phyloP scores from a whole-genome alignment of 1,140 invertebrate species.

The Caenorhabditis brenneri region DNA sequence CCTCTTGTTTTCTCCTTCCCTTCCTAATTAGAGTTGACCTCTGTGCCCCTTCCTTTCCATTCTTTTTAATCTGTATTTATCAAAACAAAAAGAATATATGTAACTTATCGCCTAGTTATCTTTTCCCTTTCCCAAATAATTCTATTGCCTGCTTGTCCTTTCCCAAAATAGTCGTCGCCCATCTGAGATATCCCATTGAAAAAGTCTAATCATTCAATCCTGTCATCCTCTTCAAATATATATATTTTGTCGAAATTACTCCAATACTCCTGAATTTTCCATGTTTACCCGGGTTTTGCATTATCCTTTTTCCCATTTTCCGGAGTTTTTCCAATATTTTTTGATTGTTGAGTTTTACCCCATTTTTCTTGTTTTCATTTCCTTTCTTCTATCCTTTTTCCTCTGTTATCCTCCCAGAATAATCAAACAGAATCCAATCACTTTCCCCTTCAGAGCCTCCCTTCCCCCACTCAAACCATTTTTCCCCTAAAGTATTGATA shows the following conservation, averaged over 20 bases:
- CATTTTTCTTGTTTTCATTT: conserved; percentile 34
- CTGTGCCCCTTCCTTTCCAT: neutral
- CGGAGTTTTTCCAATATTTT: neutral
- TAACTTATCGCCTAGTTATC: neutral
- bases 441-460: neutral
- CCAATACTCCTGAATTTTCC: neutral
- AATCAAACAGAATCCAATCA: neutral
- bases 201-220: neutral
- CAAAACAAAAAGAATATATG: neutral
- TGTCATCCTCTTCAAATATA: neutral
- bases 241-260: neutral
- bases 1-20: neutral
- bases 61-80: neutral
- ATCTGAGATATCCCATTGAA: conserved; percentile 30
- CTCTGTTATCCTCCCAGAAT: neutral
- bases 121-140: neutral
- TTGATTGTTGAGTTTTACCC: conserved; percentile 29
- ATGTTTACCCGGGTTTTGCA: conserved; percentile 23
- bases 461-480: neutral
- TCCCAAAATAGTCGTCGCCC: conserved; percentile 24
- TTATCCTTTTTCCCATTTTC: neutral
- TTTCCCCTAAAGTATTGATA: neutral
- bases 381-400: neutral
- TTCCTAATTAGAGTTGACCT: conserved; percentile 12
- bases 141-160: conserved; percentile 32